Evolutionary conservation across 92 coral and sea anemone genomes (phyloP), one percentile per base, ranked within the genome.

Genomic region (Isaurus tuberculatus): DNA sequence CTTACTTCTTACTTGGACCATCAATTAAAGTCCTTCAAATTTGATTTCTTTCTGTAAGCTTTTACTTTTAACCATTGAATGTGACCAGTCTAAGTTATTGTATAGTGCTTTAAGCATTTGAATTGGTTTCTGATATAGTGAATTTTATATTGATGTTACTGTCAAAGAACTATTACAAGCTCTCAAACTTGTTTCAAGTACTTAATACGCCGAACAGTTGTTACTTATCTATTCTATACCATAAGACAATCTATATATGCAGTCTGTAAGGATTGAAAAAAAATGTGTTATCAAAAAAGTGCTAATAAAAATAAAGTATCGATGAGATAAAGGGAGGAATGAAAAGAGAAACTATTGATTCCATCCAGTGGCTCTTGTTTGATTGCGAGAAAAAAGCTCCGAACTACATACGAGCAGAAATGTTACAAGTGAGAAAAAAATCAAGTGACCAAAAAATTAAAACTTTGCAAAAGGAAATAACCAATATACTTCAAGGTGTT

Each of bases 381-480:
- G 80, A 74, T 10, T 3, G 66, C 33, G 80, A 74, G 65, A 74
- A 74, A 74, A 74, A 46, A 74, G 80, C 80, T 48, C 64, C 8
- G 51, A 55, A 16, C 36, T 25, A 36, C 53, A 20, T 25, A 74
- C 31, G 55, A 34, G 17, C 42, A 25, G n/a, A 16, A 55, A 48
- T 19, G n/a, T 33, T 6, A 14, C 3, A 34, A 5, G 79, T 51
- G 80, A 74, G 80, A 74, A 74, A 74, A n/a, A 74, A 33, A 30
- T 25, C 14, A 25, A 31, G 53, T 27, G 23, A 42, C 79, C 25
- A 58, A 55, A 53, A 74, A 33, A 30, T 15, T 20, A 25, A 31
- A 73, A 74, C 13, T 29, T 63, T 32, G 42, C 36, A 74, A 74
- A 74, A 51, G 80, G 29, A 25, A 74, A 74, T 74, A 63, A 51